These are phyloP conservation scores for Bufo bufo DNA, from an alignment of 2,113 vertebrate genomes.

Conservation along the genomic window DNA sequence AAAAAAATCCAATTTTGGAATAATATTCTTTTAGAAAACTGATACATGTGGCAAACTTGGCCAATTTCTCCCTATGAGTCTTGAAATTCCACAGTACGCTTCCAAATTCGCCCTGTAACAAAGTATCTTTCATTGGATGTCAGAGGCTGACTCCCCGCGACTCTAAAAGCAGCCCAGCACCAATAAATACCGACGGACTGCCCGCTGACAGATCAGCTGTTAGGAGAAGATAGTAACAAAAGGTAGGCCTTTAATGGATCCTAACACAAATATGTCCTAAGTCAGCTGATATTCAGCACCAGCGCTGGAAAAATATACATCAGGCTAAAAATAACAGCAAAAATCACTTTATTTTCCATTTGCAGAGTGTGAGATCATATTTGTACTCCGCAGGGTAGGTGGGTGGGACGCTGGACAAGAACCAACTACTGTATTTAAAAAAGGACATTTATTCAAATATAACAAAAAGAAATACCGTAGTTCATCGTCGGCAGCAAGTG, in stretches of 20 bases:
- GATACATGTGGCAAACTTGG: conserved; percentile 68
- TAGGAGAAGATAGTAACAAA: conserved; percentile 29
- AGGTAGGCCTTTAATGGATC: not conserved
- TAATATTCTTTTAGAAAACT: conserved; percentile 47
- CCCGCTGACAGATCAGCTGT: conserved; percentile 6
- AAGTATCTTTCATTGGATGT: conserved; percentile 69
- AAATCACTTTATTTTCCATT: conserved; percentile 37
- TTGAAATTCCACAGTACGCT: conserved; percentile 74
- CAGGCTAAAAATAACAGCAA: conserved; percentile 39
- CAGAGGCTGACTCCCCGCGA: not conserved
- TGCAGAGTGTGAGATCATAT: not conserved
- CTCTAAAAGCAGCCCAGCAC: conserved; percentile 1
- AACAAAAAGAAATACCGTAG: not conserved
- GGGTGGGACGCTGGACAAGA: not conserved
- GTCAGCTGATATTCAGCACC: conserved; percentile 24
- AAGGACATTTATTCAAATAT: not conserved
- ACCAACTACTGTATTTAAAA: not conserved
- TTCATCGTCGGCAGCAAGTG: not conserved
- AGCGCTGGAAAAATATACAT: conserved; percentile 38
- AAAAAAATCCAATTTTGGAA: conserved; percentile 23
- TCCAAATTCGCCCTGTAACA: conserved; percentile 70
- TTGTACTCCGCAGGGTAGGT: not conserved
- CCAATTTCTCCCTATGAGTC: conserved; percentile 76
- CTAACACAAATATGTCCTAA: conserved; percentile 29
- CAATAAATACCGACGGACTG: conserved; percentile 3